Evolutionary conservation across 2,113 vertebrate species (phyloP), one percentile per base, ranked within the genome.

Genomic region (Erythrolamprus reginae): DNA sequence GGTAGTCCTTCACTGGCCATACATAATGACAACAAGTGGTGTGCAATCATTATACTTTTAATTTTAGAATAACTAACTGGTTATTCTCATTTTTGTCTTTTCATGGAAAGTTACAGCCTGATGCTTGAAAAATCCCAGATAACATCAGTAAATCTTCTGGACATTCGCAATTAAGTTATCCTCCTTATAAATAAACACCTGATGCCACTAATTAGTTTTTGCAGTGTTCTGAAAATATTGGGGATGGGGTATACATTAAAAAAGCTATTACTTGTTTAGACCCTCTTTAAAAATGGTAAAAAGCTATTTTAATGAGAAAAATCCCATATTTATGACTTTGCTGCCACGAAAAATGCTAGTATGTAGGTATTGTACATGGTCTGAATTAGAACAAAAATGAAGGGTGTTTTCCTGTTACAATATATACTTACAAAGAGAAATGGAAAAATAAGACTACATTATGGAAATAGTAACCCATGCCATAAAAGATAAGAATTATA

Each of bases 21-120:
- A 88, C 89, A 92, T 93, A 92, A 91, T 94, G 85, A 55, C 90
- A 65, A 94, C 94, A 93, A 92, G 89, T 51, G 55, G 70, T 90
- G 89, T 91, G 93, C 95, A 92, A 47, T 53, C 85, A 83, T 56
- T 95, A 93, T 92, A 15, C 92, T 17, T 90, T 26, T 88, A 91
- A 91, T 88, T 91, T 83, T 50, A 58, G 83, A 77, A 88, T 84
- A 88, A 28, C 53, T 24, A 55, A 9, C 89, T 10, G 92, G 55
- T 94, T 82, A 10, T 95, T 95, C 47, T 10, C 92, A 77, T 92
- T 94, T 93, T 93, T 88, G 85, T 70, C 84, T 88, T 94, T 94
- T 92, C 91, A 90, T 93, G 95, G 94, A 95, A 96, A 96, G 94
- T 94, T 94, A 94, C 95, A 96, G 94, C 94, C 93, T 90, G 90